Percentiles rank a stretch among this genome's conserved stretches.
Conservation (phyloP, 2,113 vertebrate species). For the Hippocampus guttulatus region DNA sequence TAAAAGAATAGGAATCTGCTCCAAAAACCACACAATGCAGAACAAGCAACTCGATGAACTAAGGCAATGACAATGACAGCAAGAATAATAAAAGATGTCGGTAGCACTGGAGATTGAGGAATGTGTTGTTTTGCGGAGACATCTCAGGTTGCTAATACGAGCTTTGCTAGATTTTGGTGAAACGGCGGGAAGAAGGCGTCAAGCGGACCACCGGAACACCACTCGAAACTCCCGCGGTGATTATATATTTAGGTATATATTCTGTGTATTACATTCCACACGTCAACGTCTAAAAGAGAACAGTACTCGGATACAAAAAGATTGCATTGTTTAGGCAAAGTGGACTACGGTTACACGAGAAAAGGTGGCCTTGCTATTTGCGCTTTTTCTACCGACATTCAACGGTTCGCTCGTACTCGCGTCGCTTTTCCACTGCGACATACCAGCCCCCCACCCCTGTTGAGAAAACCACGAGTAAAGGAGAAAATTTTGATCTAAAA, state of each 20-base stretch:
- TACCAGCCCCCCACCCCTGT: neutral
- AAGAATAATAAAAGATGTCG: neutral
- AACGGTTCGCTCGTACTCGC: neutral
- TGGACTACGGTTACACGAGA: slow-evolving; percentile 47
- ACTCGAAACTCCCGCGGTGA: slow-evolving; percentile 2
- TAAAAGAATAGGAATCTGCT: slow-evolving; percentile 10
- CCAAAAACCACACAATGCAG: neutral
- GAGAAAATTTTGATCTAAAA: neutral
- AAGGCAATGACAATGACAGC: neutral
- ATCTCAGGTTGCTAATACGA: slow-evolving; percentile 7
- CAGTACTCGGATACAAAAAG: slow-evolving; percentile 69
- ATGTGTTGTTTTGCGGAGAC: slow-evolving; percentile 11
- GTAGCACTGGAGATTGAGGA: slow-evolving; percentile 1
- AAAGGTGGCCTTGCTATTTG: slow-evolving; percentile 3
- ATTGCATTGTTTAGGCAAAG: slow-evolving; percentile 70
- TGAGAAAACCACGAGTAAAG: neutral
- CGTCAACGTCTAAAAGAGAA: slow-evolving; percentile 64
- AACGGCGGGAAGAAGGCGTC: neutral
- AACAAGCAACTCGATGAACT: neutral
- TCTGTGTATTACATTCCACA: slow-evolving; percentile 67
- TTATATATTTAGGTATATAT: slow-evolving; percentile 1
- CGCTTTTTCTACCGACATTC: neutral
- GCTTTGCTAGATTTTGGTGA: slow-evolving; percentile 7
- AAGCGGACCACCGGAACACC: slow-evolving; percentile 4
- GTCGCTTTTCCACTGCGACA: neutral